Base-by-base conservation (phyloP, 2,797 vertebrate species). In the Urocyon cinereoargenteus region DNA sequence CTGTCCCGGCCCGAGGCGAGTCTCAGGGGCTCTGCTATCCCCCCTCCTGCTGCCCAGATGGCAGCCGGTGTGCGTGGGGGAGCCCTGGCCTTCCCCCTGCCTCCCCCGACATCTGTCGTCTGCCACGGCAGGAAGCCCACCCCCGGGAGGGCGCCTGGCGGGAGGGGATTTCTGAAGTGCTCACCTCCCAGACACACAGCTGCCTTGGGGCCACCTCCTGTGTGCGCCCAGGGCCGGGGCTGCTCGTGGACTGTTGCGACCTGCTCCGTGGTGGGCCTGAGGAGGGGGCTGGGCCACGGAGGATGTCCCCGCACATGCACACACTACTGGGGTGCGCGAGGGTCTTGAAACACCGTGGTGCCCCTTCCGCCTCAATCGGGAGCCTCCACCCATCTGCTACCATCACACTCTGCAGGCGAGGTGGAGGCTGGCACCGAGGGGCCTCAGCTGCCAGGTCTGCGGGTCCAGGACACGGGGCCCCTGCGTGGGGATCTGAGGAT, bases 61-160 rank as follows among this genome's bases (percentile, higher is more conserved):
- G 97, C 97, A 97, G 97, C 96, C 87, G 95, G 97, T 96, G 94
- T 95, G 96, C 15, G 4, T 40, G 11, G 92, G 81, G 94, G 96
- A 88, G 95, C 81, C 73, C 61, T 51, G 95, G 97, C 95, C 91
- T 94, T 53, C 93, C 90, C 62, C 64, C 45, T 45, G 91, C 90
- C 83, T 91, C 96, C 92, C 95, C 90, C 2, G 84, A 97, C 97
- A 98, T 98, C 97, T 98, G 98, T 90, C 2, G 90, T 98, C 98
- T 98, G 96, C 94, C 96, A 2, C 81, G 0, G 95, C 57, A 34
- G 96, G 97, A 92, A 95, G 92, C 94, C 95, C 96, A 91, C 97
- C 96, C 97, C 55, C 73, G 97, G 97, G 97, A 97, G 91, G 73
- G 88, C 0, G 70, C 97, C 96, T 84, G 96, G 92, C 62, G 1